Conservation (phyloP, 2,113 vertebrate species). For the Platichthys stellatus region DNA sequence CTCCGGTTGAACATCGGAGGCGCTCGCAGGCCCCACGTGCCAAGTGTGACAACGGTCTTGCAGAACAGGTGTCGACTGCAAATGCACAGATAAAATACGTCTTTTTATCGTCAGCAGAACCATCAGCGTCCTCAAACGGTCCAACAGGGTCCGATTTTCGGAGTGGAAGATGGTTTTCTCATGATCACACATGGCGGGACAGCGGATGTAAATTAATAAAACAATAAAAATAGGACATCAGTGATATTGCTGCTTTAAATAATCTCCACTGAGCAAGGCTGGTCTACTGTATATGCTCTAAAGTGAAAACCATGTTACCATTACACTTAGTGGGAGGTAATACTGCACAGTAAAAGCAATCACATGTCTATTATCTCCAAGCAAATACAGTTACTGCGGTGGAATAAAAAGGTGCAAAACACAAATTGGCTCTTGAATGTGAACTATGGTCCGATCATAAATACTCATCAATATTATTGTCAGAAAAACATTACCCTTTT, state of each 20-base stretch:
- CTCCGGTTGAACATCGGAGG: constrained; percentile 18
- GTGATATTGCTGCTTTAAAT: not conserved
- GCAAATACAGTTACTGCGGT: constrained; percentile 36
- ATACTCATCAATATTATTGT: constrained; percentile 79
- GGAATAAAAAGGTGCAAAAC: constrained; percentile 47
- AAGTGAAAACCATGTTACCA: constrained; percentile 46
- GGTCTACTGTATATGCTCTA: constrained; percentile 11
- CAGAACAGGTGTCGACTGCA: constrained; percentile 28
- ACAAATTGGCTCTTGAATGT: constrained; percentile 52
- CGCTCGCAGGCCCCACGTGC: constrained; percentile 20
- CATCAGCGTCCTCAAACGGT: constrained; percentile 11
- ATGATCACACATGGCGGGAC: constrained; percentile 6
- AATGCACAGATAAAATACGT: constrained; percentile 23
- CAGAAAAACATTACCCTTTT: constrained; percentile 81
- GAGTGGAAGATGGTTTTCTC: constrained; percentile 10
- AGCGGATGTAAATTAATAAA: constrained; percentile 8
- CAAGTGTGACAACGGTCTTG: not conserved
- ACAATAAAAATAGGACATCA: not conserved
- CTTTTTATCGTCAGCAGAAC: constrained; percentile 14
- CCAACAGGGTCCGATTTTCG: constrained; percentile 10
- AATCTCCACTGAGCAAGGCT: constrained; percentile 39
- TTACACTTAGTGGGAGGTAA: constrained; percentile 43
- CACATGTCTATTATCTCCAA: constrained; percentile 12
- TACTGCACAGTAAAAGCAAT: constrained; percentile 23
- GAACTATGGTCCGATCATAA: constrained; percentile 74